Evolutionary conservation across 1,140 invertebrate species (phyloP), one percentile per base, ranked within the genome.

Genomic region (Wiebesia pumilae): DNA sequence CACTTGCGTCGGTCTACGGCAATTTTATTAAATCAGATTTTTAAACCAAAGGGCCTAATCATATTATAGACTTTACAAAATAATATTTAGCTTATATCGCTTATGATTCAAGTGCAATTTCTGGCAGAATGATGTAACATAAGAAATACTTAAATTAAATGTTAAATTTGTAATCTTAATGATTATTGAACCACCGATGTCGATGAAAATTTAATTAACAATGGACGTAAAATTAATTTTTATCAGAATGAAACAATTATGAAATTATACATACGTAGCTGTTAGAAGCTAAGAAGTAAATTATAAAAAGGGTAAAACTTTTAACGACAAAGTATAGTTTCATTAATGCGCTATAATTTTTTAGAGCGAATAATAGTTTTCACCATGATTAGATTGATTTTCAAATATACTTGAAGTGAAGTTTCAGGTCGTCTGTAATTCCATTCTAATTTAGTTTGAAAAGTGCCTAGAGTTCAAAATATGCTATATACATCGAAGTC

Each of bases 391-490:
- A 16, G 30, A 69, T 69, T 69, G 65, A 16, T 35, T 69, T 69
- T 69, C 30, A 30, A 69, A 33, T 69, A 35, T 33, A 69, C 14
- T 69, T 35, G 65, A 14, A 35, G 24, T 62, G 21, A 27, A 62
- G 58, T 27, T 62, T 62, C 58, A 10, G 58, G 27, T 62, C 58
- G 58, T 62, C 21, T 27, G 14, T 62, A 62, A 62, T 62, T 62
- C 58, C 58, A 62, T 62, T 62, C 58, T 62, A 62, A 62, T 62
- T 62, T 62, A 62, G 58, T 62, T 62, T 62, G 58, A 62, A 62
- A 54, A 62, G 2, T 62, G 24, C 24, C 58, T 62, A 24, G 0
- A 27, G 21, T 62, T 62, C 58, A 27, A 62, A 62, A 62, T 27
- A 6, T 62, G 10, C 58, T 27, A 62, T 62, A 62, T 3, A 21